These are phyloP conservation scores for Nettapus auritus DNA, from an alignment of 2,113 vertebrate genomes.

Conservation along the genomic window DNA sequence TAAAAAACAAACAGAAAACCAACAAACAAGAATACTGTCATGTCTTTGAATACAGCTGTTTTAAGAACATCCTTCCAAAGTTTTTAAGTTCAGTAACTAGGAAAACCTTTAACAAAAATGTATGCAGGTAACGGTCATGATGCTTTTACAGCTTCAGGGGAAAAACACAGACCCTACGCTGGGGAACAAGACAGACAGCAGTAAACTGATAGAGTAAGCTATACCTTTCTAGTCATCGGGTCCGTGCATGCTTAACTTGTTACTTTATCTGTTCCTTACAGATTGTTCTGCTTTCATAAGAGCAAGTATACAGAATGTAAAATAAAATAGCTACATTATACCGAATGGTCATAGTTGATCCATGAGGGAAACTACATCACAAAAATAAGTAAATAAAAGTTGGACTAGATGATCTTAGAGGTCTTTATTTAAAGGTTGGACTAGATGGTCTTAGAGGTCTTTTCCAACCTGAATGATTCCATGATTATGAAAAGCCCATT, in stretches of 20 bases:
- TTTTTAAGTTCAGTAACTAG: neutral
- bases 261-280: neutral
- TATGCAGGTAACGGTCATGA: neutral
- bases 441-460: too few species aligned
- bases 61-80: neutral
- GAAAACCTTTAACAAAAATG: neutral
- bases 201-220: neutral
- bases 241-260: neutral
- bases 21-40: neutral
- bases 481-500: neutral
- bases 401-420: too few species aligned
- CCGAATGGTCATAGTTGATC: neutral
- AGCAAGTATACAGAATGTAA: neutral
- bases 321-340: neutral
- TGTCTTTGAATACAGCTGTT: neutral
- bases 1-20: neutral
- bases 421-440: too few species aligned
- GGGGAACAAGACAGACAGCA: neutral
- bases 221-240: neutral
- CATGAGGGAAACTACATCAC: neutral
- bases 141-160: neutral
- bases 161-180: neutral
- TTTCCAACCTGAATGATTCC: too few species aligned
- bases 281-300: neutral
- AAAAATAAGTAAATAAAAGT: neutral